Conservation (phyloP, 2,888 invertebrate genomes). For the Lasioglossum villosulum region DNA sequence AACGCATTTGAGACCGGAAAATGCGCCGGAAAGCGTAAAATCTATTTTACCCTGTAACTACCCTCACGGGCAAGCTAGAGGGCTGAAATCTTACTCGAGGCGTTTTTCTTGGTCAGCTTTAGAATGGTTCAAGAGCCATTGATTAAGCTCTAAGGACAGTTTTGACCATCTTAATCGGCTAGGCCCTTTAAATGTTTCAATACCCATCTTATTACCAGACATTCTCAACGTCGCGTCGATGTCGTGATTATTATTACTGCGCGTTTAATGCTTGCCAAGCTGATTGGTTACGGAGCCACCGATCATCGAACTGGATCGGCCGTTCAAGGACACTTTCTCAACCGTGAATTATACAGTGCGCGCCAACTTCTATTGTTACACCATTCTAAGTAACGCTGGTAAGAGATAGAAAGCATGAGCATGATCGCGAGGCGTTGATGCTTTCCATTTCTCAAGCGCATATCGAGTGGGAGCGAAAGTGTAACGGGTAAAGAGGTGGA, state of each 20-base stretch:
- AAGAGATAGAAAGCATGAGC: not conserved
- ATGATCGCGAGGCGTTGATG: not conserved
- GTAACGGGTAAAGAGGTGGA: not conserved
- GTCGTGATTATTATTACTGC: not conserved
- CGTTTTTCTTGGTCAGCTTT: no score
- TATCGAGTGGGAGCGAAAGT: not conserved
- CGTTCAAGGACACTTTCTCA: slow-evolving; percentile 9
- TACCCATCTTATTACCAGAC: no score
- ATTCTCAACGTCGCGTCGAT: not conserved
- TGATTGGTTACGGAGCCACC: not conserved
- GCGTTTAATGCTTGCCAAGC: not conserved
- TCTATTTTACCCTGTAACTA: no score
- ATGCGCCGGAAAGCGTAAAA: no score
- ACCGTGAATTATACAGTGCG: slow-evolving; percentile 16
- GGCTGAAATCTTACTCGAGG: no score
- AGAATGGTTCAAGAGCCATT: no score
- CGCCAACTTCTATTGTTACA: slow-evolving; percentile 4
- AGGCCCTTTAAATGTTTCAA: no score
- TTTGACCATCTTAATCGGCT: no score
- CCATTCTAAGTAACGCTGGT: not conserved
- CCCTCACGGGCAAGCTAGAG: no score
- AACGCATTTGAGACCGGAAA: no score
- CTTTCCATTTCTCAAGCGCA: slow-evolving; percentile 9
- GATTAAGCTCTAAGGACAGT: no score
- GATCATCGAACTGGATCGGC: not conserved